These are phyloP conservation scores for Platyura marginata DNA, from an alignment of 1,140 invertebrate genomes.

Conservation along the genomic window DNA sequence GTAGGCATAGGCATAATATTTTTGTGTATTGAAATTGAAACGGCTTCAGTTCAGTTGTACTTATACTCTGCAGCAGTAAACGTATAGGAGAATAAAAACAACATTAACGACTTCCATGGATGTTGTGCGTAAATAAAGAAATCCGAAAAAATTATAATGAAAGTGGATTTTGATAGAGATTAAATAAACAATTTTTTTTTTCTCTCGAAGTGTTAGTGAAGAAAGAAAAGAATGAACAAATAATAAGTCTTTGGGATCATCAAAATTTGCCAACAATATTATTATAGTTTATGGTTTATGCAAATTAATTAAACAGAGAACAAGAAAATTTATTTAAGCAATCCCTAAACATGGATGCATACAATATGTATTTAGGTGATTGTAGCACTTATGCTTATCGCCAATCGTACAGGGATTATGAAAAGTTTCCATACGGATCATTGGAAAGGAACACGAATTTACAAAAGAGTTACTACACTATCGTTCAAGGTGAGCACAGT, in stretches of 20 bases:
- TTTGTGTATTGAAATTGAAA: too few species aligned
- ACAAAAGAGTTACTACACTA: constrained; percentile 19
- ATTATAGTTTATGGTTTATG: background rate
- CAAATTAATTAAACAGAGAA: background rate
- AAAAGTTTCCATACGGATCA: constrained; percentile 23
- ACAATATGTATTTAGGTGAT: constrained; percentile 21
- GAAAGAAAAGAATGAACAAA: background rate
- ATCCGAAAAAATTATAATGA: background rate
- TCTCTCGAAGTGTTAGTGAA: too few species aligned
- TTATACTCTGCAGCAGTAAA: too few species aligned
- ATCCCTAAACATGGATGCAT: constrained; percentile 17
- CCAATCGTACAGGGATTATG: constrained; percentile 28
- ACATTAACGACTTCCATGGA: background rate
- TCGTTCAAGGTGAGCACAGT: constrained; percentile 23
- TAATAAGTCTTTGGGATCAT: background rate
- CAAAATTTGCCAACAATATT: background rate
- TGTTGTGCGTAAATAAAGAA: background rate
- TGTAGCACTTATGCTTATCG: constrained; percentile 25
- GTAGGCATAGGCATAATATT: too few species aligned
- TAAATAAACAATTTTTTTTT: too few species aligned
- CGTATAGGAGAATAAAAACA: too few species aligned
- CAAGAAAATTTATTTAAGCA: background rate
- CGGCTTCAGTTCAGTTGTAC: too few species aligned
- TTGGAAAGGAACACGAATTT: constrained; percentile 10
- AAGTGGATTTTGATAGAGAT: background rate